Percentiles rank a stretch among this genome's conserved stretches.
These are phyloP conservation scores for Acanthosepion esculentum DNA, from an alignment of 2,888 invertebrate species.

Conservation along the genomic window DNA sequence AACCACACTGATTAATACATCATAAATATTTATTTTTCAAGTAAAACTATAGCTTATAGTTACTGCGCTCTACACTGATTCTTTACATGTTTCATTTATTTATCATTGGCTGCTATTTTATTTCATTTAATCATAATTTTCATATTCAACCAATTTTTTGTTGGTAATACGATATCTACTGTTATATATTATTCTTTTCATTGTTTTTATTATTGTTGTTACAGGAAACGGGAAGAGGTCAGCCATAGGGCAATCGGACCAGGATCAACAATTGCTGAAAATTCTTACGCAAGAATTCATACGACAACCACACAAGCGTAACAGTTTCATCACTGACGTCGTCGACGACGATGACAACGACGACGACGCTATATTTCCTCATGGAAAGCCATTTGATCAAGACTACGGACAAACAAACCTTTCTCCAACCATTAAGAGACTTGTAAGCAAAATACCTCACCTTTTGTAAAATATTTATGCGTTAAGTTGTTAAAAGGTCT, in stretches of 20 bases:
- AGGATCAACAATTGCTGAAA: constrained; percentile 8
- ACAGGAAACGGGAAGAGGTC: background rate
- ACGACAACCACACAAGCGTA: background rate
- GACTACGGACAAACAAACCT: background rate
- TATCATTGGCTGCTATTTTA: too few species aligned
- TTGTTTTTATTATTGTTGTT: background rate
- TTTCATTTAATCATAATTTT: too few species aligned
- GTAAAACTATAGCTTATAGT: too few species aligned
- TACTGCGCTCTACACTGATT: too few species aligned
- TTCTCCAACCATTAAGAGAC: background rate
- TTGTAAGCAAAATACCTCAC: background rate
- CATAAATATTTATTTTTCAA: too few species aligned
- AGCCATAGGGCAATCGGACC: background rate
- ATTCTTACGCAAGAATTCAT: background rate
- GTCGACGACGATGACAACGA: background rate
- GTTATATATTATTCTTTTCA: too few species aligned
- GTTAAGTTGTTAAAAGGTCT: too few species aligned
- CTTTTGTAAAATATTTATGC: too few species aligned
- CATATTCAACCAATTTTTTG: too few species aligned
- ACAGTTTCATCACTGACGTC: background rate
- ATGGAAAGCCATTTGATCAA: background rate
- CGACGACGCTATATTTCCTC: background rate
- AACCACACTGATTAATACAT: too few species aligned
- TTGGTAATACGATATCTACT: too few species aligned
- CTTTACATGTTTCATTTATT: too few species aligned